Base-by-base conservation (phyloP, 2,113 vertebrate species). In the Panthera leo region DNA sequence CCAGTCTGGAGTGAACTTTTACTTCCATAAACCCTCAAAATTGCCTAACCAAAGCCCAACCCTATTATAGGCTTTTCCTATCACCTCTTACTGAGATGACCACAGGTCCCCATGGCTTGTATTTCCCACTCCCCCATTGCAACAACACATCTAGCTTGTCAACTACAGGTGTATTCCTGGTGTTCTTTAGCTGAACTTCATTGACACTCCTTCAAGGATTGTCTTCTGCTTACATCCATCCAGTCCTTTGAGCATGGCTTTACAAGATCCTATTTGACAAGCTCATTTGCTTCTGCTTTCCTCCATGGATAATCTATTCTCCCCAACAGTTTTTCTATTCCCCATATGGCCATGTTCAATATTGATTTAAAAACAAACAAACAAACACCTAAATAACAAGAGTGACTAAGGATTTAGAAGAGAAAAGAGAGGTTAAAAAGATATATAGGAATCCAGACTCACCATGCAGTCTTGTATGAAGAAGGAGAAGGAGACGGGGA, bases 51-150 rank as follows among this genome's bases (percentile, higher is more conserved):
- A 71, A 51, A 86, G 61, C 8, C 7, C 31, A 71, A 34, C 15
- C 1, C 0, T 83, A 21, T 61, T 68, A 48, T 2, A 42, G 68
- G 15, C 12, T 87, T 25, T 87, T 25, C 25, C 18, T 94, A 75
- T n/a, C 0, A 73, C 16, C 27, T 80, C 36, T 71, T 85, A 48
- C 1, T n/a, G 78, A 80, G 16, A 36, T 36, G 16, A 55, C 15
- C 14, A 9, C 0, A 15, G 21, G 39, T 90, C 12, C 13, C 15
- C 13, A 29, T 23, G 19, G 0, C 34, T 10, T 48, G 1, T 85
- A 12, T 13, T 13, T 4, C 4, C 11, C 13, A 23, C 6, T 23
- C 4, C 15, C 4, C 39, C 25, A 61, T 0, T 68, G 10, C 2
- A 78, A 21, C 51, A 87, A 65, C 14, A 48, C 65, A 78, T 23